Percentiles rank a stretch among this genome's conserved stretches.
Conservation (phyloP, 35 echinoderm and acorn worm genomes). For the Nesometra sesokonis region DNA sequence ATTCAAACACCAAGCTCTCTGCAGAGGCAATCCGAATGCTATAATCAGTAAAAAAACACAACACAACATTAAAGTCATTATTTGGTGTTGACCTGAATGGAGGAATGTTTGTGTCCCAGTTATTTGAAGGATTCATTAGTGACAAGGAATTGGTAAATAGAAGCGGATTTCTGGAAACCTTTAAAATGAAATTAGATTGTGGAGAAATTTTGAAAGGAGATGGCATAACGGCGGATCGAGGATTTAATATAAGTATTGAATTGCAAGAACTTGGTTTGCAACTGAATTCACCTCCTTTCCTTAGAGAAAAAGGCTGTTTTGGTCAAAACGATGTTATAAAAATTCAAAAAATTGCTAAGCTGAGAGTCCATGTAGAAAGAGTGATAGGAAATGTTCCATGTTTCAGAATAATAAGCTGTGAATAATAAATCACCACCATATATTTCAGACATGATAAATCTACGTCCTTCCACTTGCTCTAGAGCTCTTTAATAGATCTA, state of each 20-base stretch:
- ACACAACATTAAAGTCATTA: conserved; percentile 6
- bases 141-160: conserved; percentile 9
- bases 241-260: neutral
- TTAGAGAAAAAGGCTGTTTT: neutral
- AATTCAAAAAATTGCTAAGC: conserved; percentile 3
- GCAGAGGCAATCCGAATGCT: neutral
- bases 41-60: neutral
- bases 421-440: too few relatives aligned
- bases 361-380: neutral
- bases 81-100: neutral
- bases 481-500: neutral
- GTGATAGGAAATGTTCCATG: too few relatives aligned
- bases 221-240: neutral
- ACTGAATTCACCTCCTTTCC: neutral
- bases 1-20: conserved; percentile 13
- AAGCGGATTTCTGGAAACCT: neutral
- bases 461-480: too few relatives aligned
- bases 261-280: neutral
- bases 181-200: neutral
- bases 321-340: neutral
- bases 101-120: conserved; percentile 1
- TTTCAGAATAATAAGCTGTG: neutral
- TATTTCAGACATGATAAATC: too few relatives aligned
- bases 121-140: conserved; percentile 4
- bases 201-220: neutral